Evolutionary conservation across 2,888 invertebrate species (phyloP).

Genomic region (Teinopalpus imperialis): DNA sequence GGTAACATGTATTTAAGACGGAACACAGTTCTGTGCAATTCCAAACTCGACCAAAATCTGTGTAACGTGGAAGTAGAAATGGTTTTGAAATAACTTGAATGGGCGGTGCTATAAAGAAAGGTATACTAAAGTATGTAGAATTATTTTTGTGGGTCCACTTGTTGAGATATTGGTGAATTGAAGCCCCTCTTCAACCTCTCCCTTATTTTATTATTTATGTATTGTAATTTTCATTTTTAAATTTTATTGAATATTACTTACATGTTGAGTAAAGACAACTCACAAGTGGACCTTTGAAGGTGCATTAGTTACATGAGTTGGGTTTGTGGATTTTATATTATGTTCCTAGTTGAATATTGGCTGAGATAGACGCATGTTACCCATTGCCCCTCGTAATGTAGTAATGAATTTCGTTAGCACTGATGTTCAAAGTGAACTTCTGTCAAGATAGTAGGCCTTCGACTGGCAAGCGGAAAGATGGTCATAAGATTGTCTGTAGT

Average conservation of each 20-base stretch:
- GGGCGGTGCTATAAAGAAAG: conserved; percentile 76
- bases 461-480: too few species aligned
- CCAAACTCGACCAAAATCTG: conserved; percentile 10
- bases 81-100: conserved; percentile 47
- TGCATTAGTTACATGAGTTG: conserved; percentile 50
- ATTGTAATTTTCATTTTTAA: conserved; percentile 7
- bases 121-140: conserved; percentile 59
- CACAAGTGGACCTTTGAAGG: conserved; percentile 46
- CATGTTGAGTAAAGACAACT: conserved; percentile 19
- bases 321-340: conserved; percentile 68
- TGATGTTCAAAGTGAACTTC: too few species aligned
- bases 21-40: conserved; percentile 24
- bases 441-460: too few species aligned
- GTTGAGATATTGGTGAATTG: too few species aligned
- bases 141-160: conserved; percentile 48
- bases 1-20: background rate
- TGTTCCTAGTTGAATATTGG: conserved; percentile 53
- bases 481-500: too few species aligned
- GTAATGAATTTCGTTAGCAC: too few species aligned
- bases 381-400: background rate
- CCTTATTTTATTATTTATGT: background rate
- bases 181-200: too few species aligned
- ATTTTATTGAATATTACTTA: conserved; percentile 5
- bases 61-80: conserved; percentile 1
- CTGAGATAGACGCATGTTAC: conserved; percentile 7